A percentile compares a stretch with the other conserved stretches of the same genome.
Evolutionary conservation across 2,888 invertebrate species (phyloP).

Genomic region (Xanthia togata): DNA sequence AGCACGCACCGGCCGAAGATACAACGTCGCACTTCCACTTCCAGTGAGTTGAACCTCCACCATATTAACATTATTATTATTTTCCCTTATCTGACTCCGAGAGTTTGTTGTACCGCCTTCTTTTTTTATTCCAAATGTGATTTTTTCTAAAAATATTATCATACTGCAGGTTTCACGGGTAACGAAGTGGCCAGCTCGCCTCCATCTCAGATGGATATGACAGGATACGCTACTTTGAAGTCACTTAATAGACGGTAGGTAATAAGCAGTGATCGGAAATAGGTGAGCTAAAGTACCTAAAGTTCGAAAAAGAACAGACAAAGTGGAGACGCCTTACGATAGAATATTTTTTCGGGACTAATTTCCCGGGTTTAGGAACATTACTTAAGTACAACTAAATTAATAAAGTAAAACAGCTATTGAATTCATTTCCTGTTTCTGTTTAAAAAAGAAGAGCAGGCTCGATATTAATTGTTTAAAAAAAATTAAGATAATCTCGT

Average conservation of each 20-base stretch:
- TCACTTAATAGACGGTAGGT: slow-evolving; percentile 91
- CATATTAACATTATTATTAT: not conserved
- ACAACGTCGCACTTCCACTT: slow-evolving; percentile 89
- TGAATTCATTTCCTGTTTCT: too few species aligned
- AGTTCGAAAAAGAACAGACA: too few species aligned
- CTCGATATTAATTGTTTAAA: too few species aligned
- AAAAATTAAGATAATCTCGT: too few species aligned
- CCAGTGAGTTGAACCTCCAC: slow-evolving; percentile 83
- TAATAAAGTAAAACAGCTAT: too few species aligned
- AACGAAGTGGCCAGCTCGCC: slow-evolving; percentile 90
- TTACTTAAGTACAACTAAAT: too few species aligned
- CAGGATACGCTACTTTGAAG: slow-evolving; percentile 94
- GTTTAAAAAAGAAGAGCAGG: too few species aligned
- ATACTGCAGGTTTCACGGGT: slow-evolving; percentile 84
- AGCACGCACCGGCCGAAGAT: slow-evolving; percentile 84
- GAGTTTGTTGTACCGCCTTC: not conserved
- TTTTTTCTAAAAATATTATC: not conserved
- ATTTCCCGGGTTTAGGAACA: too few species aligned
- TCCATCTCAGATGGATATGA: slow-evolving; percentile 93
- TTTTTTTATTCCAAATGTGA: not conserved
- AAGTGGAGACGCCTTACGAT: too few species aligned
- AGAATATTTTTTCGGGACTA: too few species aligned
- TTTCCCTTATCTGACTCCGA: not conserved
- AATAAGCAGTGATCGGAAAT: too few species aligned
- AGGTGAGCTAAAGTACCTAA: too few species aligned